A percentile compares a stretch with the other conserved stretches of the same genome.
Conservation (phyloP, 1,140 invertebrate genomes). For the Drosophila littoralis region DNA sequence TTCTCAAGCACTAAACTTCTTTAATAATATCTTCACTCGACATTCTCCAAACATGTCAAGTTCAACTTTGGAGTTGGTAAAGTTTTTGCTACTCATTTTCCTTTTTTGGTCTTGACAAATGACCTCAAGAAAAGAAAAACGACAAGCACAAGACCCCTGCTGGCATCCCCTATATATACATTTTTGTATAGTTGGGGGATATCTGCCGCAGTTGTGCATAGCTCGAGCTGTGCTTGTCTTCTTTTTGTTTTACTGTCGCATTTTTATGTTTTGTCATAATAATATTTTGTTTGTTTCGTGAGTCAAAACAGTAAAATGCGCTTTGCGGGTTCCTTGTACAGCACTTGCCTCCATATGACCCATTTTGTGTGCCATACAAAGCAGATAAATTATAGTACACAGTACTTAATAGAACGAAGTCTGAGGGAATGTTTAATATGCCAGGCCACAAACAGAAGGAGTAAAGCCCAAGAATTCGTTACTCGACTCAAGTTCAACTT, state of each 20-base stretch:
- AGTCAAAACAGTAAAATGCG: conserved; percentile 34
- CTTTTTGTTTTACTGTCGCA: conserved; percentile 21
- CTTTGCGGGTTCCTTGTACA: conserved; percentile 9
- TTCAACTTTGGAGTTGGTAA: conserved; percentile 1
- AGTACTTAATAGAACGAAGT: neutral
- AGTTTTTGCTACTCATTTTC: neutral
- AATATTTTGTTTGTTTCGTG: conserved; percentile 43
- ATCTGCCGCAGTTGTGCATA: conserved; percentile 26
- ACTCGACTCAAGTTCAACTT: no score
- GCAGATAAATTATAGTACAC: neutral
- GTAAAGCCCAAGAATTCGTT: no score
- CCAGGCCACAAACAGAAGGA: neutral
- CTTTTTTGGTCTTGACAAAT: neutral
- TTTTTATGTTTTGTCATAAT: conserved; percentile 35
- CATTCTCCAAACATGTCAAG: neutral
- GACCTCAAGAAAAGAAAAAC: neutral
- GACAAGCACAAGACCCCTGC: neutral
- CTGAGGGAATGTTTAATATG: neutral
- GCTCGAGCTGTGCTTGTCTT: conserved; percentile 14
- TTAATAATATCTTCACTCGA: neutral
- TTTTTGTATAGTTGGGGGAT: neutral
- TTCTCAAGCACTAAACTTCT: neutral
- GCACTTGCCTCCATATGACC: conserved; percentile 6
- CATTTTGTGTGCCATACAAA: neutral
- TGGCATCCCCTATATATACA: neutral